A percentile compares a stretch with the other conserved stretches of the same genome.
phyloP scores from a whole-genome alignment of 2,797 vertebrate genomes.

The Hylomyscus alleni region DNA sequence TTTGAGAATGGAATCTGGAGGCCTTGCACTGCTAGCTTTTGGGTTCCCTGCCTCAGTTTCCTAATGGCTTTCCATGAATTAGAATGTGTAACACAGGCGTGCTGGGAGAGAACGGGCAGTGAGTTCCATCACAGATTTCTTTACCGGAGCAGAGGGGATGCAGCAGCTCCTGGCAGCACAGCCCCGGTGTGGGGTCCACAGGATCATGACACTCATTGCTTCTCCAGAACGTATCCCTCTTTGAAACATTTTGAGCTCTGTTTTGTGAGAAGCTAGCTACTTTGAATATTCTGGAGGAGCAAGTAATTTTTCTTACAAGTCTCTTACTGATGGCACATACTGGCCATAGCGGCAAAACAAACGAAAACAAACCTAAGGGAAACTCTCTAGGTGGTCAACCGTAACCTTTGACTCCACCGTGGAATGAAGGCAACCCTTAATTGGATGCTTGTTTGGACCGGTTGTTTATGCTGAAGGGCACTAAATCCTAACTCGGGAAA shows the following conservation, averaged over 20 bases:
- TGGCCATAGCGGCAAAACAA: not conserved
- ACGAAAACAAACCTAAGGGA: not conserved
- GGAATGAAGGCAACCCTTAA: not conserved
- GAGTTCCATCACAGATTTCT: not conserved
- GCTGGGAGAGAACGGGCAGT: not conserved
- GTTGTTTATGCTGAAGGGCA: not conserved
- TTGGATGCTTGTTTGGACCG: not conserved
- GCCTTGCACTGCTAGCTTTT: not conserved
- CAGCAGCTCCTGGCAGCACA: not conserved
- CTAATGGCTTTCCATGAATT: not conserved
- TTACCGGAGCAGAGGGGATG: not conserved
- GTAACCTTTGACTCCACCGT: not conserved
- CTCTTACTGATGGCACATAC: not conserved
- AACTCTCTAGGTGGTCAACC: not conserved
- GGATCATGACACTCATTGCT: not conserved
- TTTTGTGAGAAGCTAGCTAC: not conserved
- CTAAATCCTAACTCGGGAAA: not conserved
- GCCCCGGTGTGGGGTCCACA: too few relatives aligned
- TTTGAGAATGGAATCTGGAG: constrained; percentile 7
- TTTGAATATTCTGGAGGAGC: not conserved
- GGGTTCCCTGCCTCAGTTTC: not conserved
- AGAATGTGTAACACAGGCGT: not conserved
- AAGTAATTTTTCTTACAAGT: not conserved
- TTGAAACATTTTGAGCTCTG: not conserved
- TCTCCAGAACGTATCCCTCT: not conserved